Evolutionary conservation across 1,140 invertebrate species (phyloP), one percentile per base, ranked within the genome.

Genomic region (Coenobita brevimanus): DNA sequence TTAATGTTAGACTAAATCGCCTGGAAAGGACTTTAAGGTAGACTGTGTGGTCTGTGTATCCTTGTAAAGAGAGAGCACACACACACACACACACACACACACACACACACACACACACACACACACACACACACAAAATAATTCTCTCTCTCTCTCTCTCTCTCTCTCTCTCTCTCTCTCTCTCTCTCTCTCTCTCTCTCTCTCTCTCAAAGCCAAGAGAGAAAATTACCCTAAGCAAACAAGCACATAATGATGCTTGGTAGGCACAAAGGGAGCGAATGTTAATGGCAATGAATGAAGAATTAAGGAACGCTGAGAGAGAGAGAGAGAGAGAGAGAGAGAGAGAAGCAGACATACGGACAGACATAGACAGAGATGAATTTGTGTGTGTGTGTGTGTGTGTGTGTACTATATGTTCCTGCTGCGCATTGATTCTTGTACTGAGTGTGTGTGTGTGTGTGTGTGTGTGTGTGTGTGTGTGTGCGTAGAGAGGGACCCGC

Each of bases 171-270:
- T 50, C 75, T 75, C 30, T 36, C 71, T 75, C 36, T 76, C 73
- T 76, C 73, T 76, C 36, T 41, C 73, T 41, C 73, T 41, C 30
- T 21, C 33, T 27, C 30, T 38, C 73, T 27, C 76, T 50, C 78
- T 54, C 67, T 54, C 17, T 64, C n/a, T n/a, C n/a, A n/a, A n/a
- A n/a, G 27, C 6, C 41, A 36, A 46, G 46, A 54, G 24, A 81
- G 62, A 81, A 81, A 81, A 64, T 81, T 54, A 64, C 78, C 78
- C 54, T 21, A 33, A 62, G 67, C 41, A 38, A 71, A 71, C 33
- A 71, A 38, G 41, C 41, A 71, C 41, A 17, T 30, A 33, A 71
- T 71, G 36, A 71, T 30, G 30, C 24, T 30, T 33, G 67, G n/a
- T 30, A 33, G 67, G 41, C 33, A 71, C 30, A 69, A 21, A 69